Base-by-base conservation (phyloP, 1,140 invertebrate genomes). In the Macrobrachium rosenbergii region DNA sequence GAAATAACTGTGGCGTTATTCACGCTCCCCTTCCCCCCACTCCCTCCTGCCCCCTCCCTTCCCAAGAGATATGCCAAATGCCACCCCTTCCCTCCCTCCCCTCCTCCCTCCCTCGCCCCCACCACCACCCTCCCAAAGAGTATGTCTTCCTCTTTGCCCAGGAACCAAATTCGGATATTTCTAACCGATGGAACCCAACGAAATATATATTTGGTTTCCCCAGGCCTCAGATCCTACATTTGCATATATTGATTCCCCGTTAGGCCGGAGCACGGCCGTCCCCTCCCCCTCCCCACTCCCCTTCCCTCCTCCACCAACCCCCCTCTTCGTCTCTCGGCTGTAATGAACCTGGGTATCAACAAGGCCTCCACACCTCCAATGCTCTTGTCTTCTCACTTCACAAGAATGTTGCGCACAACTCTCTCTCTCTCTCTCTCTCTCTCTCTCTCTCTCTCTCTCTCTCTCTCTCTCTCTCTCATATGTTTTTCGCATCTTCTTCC, bases 171-270 rank as follows among this genome's bases (percentile, higher is more conserved):
- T 86, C 84, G 72, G 77, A 86, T 86, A 86, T 86, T 86, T 86
- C 84, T 85, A 78, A 59, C 83, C 88, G 88, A 89, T 89, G 78
- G 88, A 78, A 89, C 77, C 78, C 78, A 79, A 52, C 76, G 82
- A 89, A 89, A 89, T 89, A 86, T 52, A 52, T 89, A 89, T 89
- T 86, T 89, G 88, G 88, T 89, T 89, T 78, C 88, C 82, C 85
- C 64, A 69, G 88, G 83, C 80, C 77, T 69, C 73, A 77, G 83
- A 86, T 89, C 88, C 76, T 82, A 62, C 72, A 89, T 89, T 89
- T 89, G 63, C 88, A 89, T 89, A 86, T 89, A 89, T 89, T 81
- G 88, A 89, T 89, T 89, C 88, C 79, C 43, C 76, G 88, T 89
- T 89, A 89, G 88, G 88, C 83, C 59, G 63, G 28, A 60, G 52